Evolutionary conservation across 2,113 vertebrate species (phyloP), one percentile per base, ranked within the genome.

Genomic region (Xyliphius kryptos): DNA sequence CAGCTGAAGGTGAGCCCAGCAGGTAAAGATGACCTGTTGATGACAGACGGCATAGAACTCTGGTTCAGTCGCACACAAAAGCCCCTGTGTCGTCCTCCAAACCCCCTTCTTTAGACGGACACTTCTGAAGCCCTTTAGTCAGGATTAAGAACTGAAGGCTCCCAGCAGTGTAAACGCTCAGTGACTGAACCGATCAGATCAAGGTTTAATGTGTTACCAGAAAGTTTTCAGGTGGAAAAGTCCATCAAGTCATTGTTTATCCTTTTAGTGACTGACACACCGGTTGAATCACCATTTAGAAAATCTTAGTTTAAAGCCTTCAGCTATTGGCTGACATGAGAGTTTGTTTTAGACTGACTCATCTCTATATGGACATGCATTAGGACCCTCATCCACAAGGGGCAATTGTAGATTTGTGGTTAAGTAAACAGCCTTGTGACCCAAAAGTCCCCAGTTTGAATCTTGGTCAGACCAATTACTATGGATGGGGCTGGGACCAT

Each of bases 161-260:
- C 37, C 56, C 36, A 41, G 38, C 37, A 14, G 40, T 12, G 22
- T 20, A 16, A 51, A 52, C 21, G n/a, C 56, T 46, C 4, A 38
- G 19, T 22, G 40, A 21, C 20, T 19, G 16, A 67, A 9, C 48
- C 49, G 59, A 59, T 67, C 49, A 67, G 38, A 20, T 38, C 14
- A 7, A 22, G 15, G 56, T 48, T 21, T 67, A 37, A 46, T 67
- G 65, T 52, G 56, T 59, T 67, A 58, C 64, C 64, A 58, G 64
- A 66, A 55, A 58, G 47, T 66, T 40, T 44, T 52, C 20, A 43
- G 17, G 55, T n/a, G 47, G 58, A 43, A 11, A 51, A 51, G 21
- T 14, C 48, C 37, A 9, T 21, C 15, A 58, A 46, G 36, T 20
- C 15, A 26, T 50, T 14, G 36, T 37, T 58, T 47, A 66, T 57